Percentiles rank a stretch among this genome's conserved stretches.
phyloP scores from a whole-genome alignment of 2,113 vertebrate genomes.

The Tiliqua scincoides region DNA sequence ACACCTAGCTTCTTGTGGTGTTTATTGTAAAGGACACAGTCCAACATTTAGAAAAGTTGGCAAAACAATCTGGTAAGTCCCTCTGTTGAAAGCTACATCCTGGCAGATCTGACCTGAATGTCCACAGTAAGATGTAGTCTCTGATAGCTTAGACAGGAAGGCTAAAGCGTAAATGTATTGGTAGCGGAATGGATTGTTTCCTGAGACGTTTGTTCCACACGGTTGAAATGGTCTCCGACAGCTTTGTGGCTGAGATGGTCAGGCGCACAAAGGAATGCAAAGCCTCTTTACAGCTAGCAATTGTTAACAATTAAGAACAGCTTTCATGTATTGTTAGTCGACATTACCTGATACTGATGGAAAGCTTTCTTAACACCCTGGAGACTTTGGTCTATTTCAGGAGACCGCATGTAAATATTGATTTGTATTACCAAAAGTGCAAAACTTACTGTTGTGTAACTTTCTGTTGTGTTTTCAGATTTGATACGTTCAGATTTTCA shows the following conservation, averaged over 20 bases:
- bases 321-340: background rate
- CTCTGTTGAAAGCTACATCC: fast-evolving
- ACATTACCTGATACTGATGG: background rate
- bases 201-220: background rate
- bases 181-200: background rate
- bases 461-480: background rate
- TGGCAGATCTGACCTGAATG: background rate
- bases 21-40: background rate
- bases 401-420: background rate
- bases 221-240: background rate
- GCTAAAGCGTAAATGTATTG: background rate
- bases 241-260: conserved; percentile 26
- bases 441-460: background rate
- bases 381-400: conserved; percentile 30
- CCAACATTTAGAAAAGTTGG: background rate
- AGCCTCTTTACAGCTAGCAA: background rate
- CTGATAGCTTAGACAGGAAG: conserved; percentile 13
- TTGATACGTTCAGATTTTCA: background rate
- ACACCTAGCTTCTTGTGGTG: background rate
- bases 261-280: conserved; percentile 38
- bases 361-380: background rate
- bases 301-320: background rate
- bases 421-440: conserved; percentile 5
- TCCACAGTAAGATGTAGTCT: background rate
- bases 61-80: background rate